phyloP scores from a whole-genome alignment of 2,888 invertebrate genomes.

The Andricus curvator region DNA sequence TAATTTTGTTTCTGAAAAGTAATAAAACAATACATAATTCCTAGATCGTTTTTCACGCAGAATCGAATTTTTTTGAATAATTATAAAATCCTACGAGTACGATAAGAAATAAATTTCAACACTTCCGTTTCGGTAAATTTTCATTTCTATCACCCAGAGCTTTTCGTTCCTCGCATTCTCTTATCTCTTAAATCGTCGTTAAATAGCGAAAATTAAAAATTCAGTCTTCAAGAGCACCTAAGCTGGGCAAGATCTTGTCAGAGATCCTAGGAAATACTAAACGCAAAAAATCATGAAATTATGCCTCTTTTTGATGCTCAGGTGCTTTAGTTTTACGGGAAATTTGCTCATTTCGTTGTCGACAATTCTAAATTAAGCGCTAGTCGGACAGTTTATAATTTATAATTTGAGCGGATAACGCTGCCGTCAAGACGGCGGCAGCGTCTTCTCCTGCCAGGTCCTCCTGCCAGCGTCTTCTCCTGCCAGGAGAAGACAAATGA shows the following conservation, averaged over 20 bases:
- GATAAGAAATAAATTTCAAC: not conserved
- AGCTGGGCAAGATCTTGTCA: slow-evolving; percentile 19
- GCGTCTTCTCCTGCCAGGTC: no score
- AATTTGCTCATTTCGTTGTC: slow-evolving; percentile 47
- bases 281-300: slow-evolving; percentile 42
- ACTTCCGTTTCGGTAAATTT: slow-evolving; percentile 10
- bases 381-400: slow-evolving; percentile 26
- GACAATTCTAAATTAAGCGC: slow-evolving; percentile 31
- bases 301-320: slow-evolving; percentile 36
- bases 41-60: not conserved
- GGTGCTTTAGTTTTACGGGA: slow-evolving; percentile 29
- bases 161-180: slow-evolving; percentile 35
- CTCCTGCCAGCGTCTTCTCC: no score
- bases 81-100: not conserved
- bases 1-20: no score
- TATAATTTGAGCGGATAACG: slow-evolving; percentile 16
- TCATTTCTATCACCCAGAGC: not conserved
- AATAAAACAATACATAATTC: no score
- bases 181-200: slow-evolving; percentile 41
- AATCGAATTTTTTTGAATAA: not conserved
- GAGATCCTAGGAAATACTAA: slow-evolving; percentile 13
- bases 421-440: not conserved
- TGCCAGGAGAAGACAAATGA: slow-evolving; percentile 27
- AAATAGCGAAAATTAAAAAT: slow-evolving; percentile 53
- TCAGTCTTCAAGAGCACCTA: slow-evolving; percentile 65